A percentile compares a stretch with the other conserved stretches of the same genome.
Evolutionary conservation across 2,113 vertebrate genomes (phyloP).

Genomic region (Probosciger aterrimus): DNA sequence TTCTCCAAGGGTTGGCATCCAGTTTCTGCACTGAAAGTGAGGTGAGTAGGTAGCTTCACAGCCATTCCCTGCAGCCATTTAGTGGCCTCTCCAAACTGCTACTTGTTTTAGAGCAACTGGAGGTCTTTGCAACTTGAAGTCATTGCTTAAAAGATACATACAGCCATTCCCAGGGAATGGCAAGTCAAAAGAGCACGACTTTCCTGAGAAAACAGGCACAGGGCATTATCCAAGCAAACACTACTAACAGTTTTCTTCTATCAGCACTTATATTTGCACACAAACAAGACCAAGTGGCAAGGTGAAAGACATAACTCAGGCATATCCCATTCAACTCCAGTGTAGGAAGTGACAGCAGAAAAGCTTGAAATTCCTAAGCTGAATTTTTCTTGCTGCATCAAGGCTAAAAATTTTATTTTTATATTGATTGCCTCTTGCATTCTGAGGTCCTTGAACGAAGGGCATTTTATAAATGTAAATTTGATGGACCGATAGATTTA

Average conservation of each 20-base stretch:
- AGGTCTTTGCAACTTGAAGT: not conserved
- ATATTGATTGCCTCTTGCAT: constrained; percentile 33
- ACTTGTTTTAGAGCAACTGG: not conserved
- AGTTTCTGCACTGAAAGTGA: not conserved
- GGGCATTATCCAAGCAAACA: not conserved
- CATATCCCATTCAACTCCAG: not conserved
- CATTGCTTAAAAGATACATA: not conserved
- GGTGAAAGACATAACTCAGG: not conserved
- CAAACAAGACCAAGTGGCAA: not conserved
- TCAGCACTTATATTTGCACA: not conserved
- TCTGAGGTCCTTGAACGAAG: constrained; percentile 45
- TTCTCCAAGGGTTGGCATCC: not conserved
- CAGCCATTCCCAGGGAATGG: not conserved
- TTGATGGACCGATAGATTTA: constrained; percentile 54
- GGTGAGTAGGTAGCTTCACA: not conserved
- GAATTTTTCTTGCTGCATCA: constrained; percentile 25
- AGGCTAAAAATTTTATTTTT: constrained; percentile 2
- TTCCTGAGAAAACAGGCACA: not conserved
- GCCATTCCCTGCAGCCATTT: not conserved
- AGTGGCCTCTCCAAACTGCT: not conserved
- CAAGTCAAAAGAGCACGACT: not conserved
- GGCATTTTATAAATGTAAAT: constrained; percentile 55
- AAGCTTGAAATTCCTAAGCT: not conserved
- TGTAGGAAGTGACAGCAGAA: not conserved
- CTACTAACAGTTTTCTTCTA: not conserved